Evolutionary conservation across 2,113 vertebrate genomes (phyloP).

Genomic region (Myodes glareolus): DNA sequence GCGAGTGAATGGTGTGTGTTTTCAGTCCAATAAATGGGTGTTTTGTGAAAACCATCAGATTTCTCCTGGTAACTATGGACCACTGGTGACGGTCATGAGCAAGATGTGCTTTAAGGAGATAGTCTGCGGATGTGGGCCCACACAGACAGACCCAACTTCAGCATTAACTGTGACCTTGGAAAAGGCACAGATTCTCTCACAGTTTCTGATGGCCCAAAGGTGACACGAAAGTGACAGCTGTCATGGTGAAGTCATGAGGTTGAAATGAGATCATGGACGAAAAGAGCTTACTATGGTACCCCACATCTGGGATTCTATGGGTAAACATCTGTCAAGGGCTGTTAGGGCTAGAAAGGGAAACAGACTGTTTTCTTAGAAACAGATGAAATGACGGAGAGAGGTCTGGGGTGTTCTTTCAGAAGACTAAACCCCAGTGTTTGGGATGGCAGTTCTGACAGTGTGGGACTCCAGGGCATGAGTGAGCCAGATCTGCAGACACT

Average conservation of each 20-base stretch:
- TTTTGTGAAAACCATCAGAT: neutral
- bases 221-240: neutral
- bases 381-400: neutral
- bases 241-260: neutral
- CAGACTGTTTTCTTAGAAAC: conserved; percentile 40
- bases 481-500: neutral
- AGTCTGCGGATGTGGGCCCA: neutral
- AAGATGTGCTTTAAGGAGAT: neutral
- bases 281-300: neutral
- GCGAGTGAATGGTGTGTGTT: neutral
- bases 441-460: neutral
- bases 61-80: neutral
- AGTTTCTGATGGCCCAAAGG: neutral
- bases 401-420: neutral
- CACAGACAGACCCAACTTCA: neutral
- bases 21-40: conserved; percentile 47
- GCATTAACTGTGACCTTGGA: neutral
- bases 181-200: neutral
- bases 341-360: neutral
- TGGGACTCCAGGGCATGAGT: neutral
- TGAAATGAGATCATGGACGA: neutral
- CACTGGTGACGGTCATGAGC: neutral
- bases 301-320: too few species aligned
- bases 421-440: neutral
- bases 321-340: neutral